Conservation (phyloP, 1,140 invertebrate species). For the Matsumurasca onukii region DNA sequence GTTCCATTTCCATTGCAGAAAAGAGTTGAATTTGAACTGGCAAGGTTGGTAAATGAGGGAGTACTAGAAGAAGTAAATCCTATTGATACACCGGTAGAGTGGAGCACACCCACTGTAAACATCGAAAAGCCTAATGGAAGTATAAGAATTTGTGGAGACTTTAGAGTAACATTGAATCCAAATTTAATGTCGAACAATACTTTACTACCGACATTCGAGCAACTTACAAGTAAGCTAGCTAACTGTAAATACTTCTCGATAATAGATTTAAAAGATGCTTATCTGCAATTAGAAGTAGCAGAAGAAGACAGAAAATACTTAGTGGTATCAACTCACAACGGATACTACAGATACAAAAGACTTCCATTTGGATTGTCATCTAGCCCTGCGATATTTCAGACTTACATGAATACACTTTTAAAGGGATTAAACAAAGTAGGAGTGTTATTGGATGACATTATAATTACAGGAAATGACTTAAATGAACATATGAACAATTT, state of each 20-base stretch:
- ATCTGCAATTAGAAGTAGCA: neutral
- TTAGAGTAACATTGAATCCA: neutral
- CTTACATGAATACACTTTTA: neutral
- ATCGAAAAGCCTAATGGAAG: neutral
- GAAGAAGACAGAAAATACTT: neutral
- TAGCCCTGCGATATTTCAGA: neutral
- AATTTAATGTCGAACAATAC: neutral
- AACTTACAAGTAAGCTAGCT: neutral
- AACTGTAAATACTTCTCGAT: neutral
- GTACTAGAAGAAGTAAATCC: neutral
- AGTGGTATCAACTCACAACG: constrained; percentile 1
- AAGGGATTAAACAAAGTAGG: neutral
- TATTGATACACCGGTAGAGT: neutral
- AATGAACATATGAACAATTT: neutral
- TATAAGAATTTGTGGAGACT: constrained; percentile 2
- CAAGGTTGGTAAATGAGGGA: neutral
- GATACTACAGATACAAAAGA: neutral
- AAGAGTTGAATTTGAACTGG: neutral
- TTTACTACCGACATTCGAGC: neutral
- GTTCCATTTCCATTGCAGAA: neutral
- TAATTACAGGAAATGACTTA: neutral
- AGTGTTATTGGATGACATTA: constrained; percentile 2
- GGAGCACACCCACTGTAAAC: neutral
- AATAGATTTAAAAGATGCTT: neutral
- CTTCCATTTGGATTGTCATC: neutral